Conservation (phyloP, 2,113 vertebrate genomes). For the Felis catus region DNA sequence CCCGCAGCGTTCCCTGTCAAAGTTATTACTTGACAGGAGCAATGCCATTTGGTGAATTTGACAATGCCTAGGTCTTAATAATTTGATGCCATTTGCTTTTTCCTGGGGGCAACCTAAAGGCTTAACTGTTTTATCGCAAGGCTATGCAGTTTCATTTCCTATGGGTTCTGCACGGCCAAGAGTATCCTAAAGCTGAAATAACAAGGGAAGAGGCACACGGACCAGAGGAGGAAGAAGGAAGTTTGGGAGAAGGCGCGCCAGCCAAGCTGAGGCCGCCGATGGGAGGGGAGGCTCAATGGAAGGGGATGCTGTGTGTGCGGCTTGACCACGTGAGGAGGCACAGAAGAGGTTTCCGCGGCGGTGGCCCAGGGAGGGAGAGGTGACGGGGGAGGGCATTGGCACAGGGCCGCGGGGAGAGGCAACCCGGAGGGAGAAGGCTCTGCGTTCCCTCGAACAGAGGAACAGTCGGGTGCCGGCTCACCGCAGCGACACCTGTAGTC, state of each 20-base stretch:
- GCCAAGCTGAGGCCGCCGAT: background rate
- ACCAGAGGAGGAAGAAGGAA: background rate
- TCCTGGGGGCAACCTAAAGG: background rate
- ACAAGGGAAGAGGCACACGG: background rate
- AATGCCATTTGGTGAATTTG: slow-evolving; percentile 24
- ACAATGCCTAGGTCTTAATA: slow-evolving; percentile 33
- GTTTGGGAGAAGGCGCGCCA: background rate
- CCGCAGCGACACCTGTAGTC: slow-evolving; percentile 33
- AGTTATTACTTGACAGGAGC: background rate
- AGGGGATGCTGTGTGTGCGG: background rate
- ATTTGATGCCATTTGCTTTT: slow-evolving; percentile 40
- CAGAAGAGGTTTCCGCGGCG: background rate
- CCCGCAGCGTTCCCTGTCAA: background rate
- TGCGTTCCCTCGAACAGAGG: background rate
- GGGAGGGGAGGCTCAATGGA: background rate
- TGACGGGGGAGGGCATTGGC: background rate
- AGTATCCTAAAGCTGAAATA: background rate
- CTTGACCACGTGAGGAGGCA: background rate
- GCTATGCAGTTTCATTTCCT: slow-evolving; percentile 9
- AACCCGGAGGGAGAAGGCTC: background rate
- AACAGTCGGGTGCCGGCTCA: background rate
- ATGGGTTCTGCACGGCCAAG: background rate
- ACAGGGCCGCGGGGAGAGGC: background rate
- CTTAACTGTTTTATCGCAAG: slow-evolving; percentile 34
- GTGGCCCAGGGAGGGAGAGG: background rate